phyloP scores from a whole-genome alignment of 2,113 vertebrate genomes.

The Gallinago undulata region DNA sequence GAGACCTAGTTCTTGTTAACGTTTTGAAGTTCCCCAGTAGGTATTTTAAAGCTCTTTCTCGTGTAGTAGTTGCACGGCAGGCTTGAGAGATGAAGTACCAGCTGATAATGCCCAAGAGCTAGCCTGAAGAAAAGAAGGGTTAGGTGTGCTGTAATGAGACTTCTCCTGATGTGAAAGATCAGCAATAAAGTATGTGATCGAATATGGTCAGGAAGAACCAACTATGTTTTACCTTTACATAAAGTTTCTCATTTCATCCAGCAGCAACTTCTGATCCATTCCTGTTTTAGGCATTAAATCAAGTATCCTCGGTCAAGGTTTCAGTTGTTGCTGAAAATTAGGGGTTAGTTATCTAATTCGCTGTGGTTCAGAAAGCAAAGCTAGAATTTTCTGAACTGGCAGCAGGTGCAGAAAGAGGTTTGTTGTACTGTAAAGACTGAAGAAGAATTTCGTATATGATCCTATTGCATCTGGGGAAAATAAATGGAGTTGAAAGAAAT shows the following conservation, averaged over 20 bases:
- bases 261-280: background rate
- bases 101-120: conserved; percentile 28
- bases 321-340: background rate
- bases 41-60: conserved; percentile 64
- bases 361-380: background rate
- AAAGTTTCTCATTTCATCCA: background rate
- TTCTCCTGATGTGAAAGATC: conserved; percentile 16
- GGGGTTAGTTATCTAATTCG: background rate
- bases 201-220: background rate
- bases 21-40: conserved; percentile 53
- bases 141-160: conserved; percentile 30
- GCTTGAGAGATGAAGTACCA: conserved; percentile 44
- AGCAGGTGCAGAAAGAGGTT: background rate
- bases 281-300: background rate
- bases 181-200: background rate
- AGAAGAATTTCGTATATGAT: background rate
- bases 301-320: background rate
- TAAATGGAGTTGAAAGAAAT: conserved; percentile 46
- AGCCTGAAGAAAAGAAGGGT: background rate
- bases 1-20: conserved; percentile 58
- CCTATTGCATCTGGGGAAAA: background rate
- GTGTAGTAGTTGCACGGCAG: conserved; percentile 50
- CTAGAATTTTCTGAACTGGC: background rate
- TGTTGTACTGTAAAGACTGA: background rate
- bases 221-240: background rate